Percentiles rank a stretch among this genome's conserved stretches.
These are phyloP conservation scores for Calameuta pallipes DNA, from an alignment of 2,888 invertebrate species.

Conservation along the genomic window DNA sequence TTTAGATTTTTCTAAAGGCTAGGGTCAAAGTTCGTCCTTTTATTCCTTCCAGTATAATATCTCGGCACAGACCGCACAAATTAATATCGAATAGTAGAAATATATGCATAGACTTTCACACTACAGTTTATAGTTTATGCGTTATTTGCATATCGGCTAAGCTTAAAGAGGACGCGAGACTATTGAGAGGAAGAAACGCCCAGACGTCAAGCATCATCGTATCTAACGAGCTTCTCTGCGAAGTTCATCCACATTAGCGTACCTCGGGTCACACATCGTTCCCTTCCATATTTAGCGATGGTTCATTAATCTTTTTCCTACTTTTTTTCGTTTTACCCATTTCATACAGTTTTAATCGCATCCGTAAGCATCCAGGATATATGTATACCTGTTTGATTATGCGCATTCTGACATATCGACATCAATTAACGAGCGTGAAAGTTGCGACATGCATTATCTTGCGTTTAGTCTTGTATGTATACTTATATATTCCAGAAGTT, in stretches of 20 bases:
- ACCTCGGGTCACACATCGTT: constrained; percentile 2
- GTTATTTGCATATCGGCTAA: constrained; percentile 16
- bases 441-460: neutral
- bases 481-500: neutral
- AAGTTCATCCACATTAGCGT: constrained; percentile 6
- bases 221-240: neutral
- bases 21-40: neutral
- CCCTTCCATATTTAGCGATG: constrained; percentile 4
- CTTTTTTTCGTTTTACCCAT: neutral
- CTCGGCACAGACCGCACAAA: neutral
- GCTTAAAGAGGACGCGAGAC: constrained; percentile 1
- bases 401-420: neutral
- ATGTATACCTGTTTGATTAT: neutral
- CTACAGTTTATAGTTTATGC: constrained; percentile 1
- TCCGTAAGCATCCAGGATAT: neutral
- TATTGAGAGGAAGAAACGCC: constrained; percentile 14
- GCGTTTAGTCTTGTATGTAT: neutral
- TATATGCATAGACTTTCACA: neutral
- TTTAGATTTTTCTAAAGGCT: neutral
- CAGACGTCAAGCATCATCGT: constrained; percentile 11
- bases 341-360: neutral
- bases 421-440: neutral
- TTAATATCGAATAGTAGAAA: neutral
- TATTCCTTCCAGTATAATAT: neutral
- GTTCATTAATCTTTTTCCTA: constrained; percentile 4